Percentiles rank a stretch among this genome's conserved stretches.
phyloP scores from a whole-genome alignment of 2,797 vertebrate genomes.

The Tapera naevia region DNA sequence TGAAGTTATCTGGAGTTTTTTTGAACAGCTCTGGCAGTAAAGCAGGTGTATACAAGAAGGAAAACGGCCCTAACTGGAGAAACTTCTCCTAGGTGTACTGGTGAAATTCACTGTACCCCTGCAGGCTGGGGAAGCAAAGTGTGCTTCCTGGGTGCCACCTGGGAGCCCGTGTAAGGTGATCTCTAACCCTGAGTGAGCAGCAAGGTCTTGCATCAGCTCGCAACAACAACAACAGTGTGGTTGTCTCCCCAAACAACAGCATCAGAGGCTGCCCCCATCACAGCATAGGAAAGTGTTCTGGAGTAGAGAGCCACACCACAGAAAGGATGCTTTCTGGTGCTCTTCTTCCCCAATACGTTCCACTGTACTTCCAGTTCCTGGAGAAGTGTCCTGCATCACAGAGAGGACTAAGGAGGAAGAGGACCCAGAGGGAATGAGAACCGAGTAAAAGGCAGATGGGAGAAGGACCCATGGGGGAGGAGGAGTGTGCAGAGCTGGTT shows the following conservation, averaged over 20 bases:
- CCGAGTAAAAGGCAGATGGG: neutral
- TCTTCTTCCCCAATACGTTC: neutral
- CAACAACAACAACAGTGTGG: neutral
- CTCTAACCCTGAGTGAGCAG: neutral
- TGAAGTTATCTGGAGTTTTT: neutral
- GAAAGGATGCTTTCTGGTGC: neutral
- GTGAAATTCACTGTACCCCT: neutral
- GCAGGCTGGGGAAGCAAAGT: neutral
- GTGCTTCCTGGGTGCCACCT: neutral
- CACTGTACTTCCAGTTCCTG: neutral
- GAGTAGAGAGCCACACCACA: fast-evolving
- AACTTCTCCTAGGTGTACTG: neutral
- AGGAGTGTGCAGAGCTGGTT: neutral
- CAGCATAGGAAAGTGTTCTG: neutral
- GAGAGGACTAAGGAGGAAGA: neutral
- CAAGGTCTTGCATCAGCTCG: fast-evolving
- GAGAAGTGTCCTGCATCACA: neutral
- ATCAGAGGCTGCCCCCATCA: fast-evolving
- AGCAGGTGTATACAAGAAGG: neutral
- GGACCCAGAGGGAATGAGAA: neutral
- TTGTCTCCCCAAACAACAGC: neutral
- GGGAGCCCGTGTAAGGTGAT: neutral
- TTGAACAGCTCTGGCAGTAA: neutral
- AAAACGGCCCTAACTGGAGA: neutral
- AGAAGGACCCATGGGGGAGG: neutral